phyloP scores from a whole-genome alignment of 2,113 vertebrate species.

The Elephas maximus region DNA sequence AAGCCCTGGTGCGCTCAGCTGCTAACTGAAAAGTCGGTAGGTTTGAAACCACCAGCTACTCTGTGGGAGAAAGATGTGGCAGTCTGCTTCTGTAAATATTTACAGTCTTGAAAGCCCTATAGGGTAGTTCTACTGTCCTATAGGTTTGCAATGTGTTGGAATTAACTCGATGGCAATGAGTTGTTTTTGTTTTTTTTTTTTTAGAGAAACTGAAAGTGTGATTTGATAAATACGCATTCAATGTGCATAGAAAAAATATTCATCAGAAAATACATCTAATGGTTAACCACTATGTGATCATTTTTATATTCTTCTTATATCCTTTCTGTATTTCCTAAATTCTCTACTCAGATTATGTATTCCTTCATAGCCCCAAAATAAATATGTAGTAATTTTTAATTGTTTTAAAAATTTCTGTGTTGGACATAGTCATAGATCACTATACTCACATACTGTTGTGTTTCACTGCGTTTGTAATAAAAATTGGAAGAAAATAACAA shows the following conservation, averaged over 20 bases:
- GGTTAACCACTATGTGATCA: background rate
- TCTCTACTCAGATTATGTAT: background rate
- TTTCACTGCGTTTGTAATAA: conserved; percentile 15
- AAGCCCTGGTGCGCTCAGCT: too few relatives aligned
- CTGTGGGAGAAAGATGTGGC: too few relatives aligned
- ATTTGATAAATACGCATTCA: background rate
- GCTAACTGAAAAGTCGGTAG: too few relatives aligned
- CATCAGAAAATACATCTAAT: background rate
- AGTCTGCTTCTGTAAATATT: too few relatives aligned
- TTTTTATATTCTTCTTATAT: background rate
- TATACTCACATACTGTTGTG: background rate
- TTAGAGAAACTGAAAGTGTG: background rate
- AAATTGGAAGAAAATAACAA: conserved; percentile 29
- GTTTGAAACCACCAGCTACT: too few relatives aligned
- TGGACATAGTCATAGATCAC: background rate
- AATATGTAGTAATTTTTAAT: background rate
- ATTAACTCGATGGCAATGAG: too few relatives aligned
- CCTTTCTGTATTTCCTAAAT: conserved; percentile 27
- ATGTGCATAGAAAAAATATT: background rate
- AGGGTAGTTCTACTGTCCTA: too few relatives aligned
- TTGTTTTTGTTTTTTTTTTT: too few relatives aligned
- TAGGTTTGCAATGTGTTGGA: too few relatives aligned
- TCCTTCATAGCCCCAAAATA: background rate
- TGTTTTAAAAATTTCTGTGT: background rate
- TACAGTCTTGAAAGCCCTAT: too few relatives aligned